A percentile compares a stretch with the other conserved stretches of the same genome.
phyloP scores from a whole-genome alignment of 2,113 vertebrate species.

The Acinonyx jubatus region DNA sequence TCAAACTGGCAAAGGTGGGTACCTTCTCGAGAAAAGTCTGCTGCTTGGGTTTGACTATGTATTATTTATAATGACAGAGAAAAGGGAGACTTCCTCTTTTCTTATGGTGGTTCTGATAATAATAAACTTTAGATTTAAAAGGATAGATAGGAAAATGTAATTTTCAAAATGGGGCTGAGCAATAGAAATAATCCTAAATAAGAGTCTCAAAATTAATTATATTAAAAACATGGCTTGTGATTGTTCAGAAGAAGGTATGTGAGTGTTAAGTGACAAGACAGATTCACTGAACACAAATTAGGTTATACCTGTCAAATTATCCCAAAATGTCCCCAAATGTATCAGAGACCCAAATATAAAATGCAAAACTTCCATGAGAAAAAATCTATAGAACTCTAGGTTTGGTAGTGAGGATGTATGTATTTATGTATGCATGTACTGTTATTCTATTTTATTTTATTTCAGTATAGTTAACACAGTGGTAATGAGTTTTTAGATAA shows the following conservation, averaged over 20 bases:
- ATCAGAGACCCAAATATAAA: slow-evolving; percentile 20
- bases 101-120: background rate
- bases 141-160: background rate
- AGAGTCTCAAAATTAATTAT: slow-evolving; percentile 15
- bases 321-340: slow-evolving; percentile 10
- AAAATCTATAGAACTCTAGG: background rate
- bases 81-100: slow-evolving; percentile 11
- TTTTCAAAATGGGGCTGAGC: slow-evolving; percentile 39
- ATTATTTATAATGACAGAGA: background rate
- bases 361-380: background rate
- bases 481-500: slow-evolving; percentile 28
- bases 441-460: background rate
- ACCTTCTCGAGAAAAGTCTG: background rate
- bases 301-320: background rate
- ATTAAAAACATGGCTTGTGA: slow-evolving; percentile 3
- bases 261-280: background rate
- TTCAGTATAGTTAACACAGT: background rate
- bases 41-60: background rate
- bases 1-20: background rate
- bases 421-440: background rate
- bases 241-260: background rate
- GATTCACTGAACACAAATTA: slow-evolving; percentile 11
- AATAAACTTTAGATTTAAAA: slow-evolving; percentile 13
- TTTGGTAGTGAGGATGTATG: background rate
- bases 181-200: background rate